Base-by-base conservation (phyloP, 2,797 vertebrate species). In the Acestrorhynchus altus region DNA sequence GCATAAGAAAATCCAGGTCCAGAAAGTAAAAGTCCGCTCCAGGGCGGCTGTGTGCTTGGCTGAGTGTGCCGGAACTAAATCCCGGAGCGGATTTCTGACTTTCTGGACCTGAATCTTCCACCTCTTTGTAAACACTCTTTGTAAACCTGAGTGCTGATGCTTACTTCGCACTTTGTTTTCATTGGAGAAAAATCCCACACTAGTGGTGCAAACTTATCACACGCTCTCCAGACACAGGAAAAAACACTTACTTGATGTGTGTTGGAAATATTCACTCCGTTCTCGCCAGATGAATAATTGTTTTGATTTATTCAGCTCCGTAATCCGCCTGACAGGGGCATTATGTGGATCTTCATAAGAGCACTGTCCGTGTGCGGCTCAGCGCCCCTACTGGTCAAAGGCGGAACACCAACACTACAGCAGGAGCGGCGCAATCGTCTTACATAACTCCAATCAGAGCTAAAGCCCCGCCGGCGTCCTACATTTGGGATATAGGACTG, bases 401-500 rank as follows among this genome's bases (percentile, higher is more conserved):
- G 11, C 60, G 4, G 60, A 63, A 11, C 31, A 35, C 2, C 31
- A 35, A 6, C 31, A 2, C 31, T 2, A 6, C 11, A 8, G 28
- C 57, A 39, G 22, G 18, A 51, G 57, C 13, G 5, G 61, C 77
- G 26, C 57, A 78, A 83, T 74, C 74, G n/a, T 40, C n/a, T 83
- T 80, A 71, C 31, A 76, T 73, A 83, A 83, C 69, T 26, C 46
- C 31, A 39, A 35, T 51, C 63, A 67, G 0, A 42, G 16, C 44
- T 54, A 31, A 77, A 71, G 42, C n/a, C 59, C 47, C 22, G 20
- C 39, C 35, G 28, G 26, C 31, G 67, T 26, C 31, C 44, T 67
- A 40, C 49, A 59, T 40, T 63, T 73, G 42, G 26, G 67, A 66
- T 22, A 64, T 3, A 15, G n/a, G 63, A 42, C 61, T 8, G 12